phyloP scores from a whole-genome alignment of 2,888 invertebrate species.

The Endotricha flammealis region DNA sequence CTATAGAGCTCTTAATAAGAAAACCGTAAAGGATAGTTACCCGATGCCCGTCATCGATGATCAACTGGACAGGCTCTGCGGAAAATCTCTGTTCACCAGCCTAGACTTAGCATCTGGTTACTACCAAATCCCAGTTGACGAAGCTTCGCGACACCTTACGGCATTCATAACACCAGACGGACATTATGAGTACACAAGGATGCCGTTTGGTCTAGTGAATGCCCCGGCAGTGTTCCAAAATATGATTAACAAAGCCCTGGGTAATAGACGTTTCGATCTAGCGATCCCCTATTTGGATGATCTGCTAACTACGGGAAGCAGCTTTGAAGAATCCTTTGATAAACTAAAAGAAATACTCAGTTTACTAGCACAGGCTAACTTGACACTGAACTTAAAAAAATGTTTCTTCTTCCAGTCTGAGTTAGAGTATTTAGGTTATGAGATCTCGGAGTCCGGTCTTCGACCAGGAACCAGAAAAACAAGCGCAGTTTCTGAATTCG shows the following conservation, averaged over 20 bases:
- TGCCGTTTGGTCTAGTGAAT: too few relatives aligned
- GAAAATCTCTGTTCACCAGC: conserved; percentile 11
- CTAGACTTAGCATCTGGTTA: conserved; percentile 9
- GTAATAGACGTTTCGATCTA: neutral
- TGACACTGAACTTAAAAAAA: conserved; percentile 30
- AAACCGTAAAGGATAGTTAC: conserved; percentile 23
- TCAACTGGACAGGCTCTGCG: conserved; percentile 17
- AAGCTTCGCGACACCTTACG: conserved; percentile 3
- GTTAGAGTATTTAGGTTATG: conserved; percentile 33
- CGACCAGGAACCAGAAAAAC: conserved; percentile 4
- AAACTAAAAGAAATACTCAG: neutral
- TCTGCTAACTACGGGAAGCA: neutral
- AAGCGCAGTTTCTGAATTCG: conserved; percentile 26
- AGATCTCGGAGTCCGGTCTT: conserved; percentile 21
- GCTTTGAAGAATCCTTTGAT: neutral
- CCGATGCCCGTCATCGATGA: conserved; percentile 23
- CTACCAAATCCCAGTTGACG: conserved; percentile 10
- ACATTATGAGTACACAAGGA: too few relatives aligned
- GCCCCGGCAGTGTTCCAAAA: too few relatives aligned
- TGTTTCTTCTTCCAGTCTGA: conserved; percentile 25
- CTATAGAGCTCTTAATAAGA: conserved; percentile 20
- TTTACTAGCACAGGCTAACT: conserved; percentile 17
- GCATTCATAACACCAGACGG: too few relatives aligned
- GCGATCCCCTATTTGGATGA: conserved; percentile 10
- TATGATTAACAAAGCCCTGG: too few relatives aligned